Conservation (phyloP, 2,888 invertebrate species). For the Laspeyria flexula region DNA sequence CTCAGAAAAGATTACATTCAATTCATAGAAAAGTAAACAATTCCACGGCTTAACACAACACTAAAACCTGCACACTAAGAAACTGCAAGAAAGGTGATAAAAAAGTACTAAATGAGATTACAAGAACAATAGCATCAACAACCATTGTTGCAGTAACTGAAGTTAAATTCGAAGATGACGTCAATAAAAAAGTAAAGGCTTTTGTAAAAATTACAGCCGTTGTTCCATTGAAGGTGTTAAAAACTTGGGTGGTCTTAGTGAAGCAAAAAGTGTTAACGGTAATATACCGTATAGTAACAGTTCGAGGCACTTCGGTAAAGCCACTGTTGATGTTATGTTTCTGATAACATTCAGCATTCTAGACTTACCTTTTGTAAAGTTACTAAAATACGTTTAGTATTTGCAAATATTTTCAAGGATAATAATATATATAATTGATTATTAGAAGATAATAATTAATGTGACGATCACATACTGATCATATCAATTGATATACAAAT, state of each 20-base stretch:
- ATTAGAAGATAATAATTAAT: no score
- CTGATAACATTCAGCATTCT: constrained; percentile 36
- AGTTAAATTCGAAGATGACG: constrained; percentile 27
- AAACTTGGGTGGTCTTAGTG: constrained; percentile 49
- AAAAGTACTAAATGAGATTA: constrained; percentile 14
- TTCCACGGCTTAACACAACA: background rate
- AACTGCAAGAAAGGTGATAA: constrained; percentile 12
- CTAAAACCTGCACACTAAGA: background rate
- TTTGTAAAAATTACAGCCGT: constrained; percentile 31
- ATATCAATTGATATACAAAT: no score
- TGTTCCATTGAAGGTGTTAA: constrained; percentile 34
- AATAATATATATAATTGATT: no score
- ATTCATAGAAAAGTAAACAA: constrained; percentile 7
- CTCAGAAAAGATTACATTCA: background rate
- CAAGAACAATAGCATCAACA: constrained; percentile 30
- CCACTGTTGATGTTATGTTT: constrained; percentile 35
- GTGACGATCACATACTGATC: no score
- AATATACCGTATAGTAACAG: constrained; percentile 48
- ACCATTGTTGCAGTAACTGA: constrained; percentile 28
- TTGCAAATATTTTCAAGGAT: no score
- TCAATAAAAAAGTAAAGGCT: constrained; percentile 34
- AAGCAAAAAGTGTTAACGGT: constrained; percentile 48
- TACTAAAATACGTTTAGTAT: no score
- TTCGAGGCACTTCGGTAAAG: constrained; percentile 22
- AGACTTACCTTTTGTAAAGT: background rate